These are phyloP conservation scores for Marisa cornuarietis DNA, from an alignment of 1,140 invertebrate genomes.

Conservation along the genomic window DNA sequence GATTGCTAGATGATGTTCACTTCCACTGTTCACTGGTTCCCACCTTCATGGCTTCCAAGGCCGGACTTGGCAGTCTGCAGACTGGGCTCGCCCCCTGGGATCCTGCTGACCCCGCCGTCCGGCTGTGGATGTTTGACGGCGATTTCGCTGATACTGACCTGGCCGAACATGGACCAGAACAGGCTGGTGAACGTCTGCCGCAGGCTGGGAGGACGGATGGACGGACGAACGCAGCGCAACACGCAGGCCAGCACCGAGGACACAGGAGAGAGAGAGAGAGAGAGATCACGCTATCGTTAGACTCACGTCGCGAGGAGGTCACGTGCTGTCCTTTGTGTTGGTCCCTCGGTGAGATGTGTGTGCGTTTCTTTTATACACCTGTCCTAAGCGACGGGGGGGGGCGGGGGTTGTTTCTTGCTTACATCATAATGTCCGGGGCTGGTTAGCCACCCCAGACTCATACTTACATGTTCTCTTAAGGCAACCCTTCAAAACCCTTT, in stretches of 20 bases:
- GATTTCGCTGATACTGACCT: slow-evolving; percentile 75
- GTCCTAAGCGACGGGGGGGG: too few relatives aligned
- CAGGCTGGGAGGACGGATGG: slow-evolving; percentile 70
- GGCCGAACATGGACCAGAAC: slow-evolving; percentile 81
- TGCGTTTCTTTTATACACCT: too few relatives aligned
- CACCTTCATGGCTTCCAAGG: slow-evolving; percentile 18
- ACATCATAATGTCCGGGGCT: too few relatives aligned
- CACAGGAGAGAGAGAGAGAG: background rate
- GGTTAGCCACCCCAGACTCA: too few relatives aligned
- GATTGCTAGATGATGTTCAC: background rate
- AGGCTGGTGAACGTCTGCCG: slow-evolving; percentile 74
- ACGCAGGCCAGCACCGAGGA: slow-evolving; percentile 4
- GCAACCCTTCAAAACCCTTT: too few relatives aligned
- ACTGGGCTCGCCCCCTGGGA: background rate
- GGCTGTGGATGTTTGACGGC: slow-evolving; percentile 67
- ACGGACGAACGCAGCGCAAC: background rate
- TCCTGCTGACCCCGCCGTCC: slow-evolving; percentile 43
- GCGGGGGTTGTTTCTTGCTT: too few relatives aligned
- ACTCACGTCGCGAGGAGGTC: too few relatives aligned
- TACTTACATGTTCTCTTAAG: too few relatives aligned
- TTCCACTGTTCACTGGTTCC: background rate
- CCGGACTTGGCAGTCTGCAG: background rate
- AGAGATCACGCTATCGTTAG: too few relatives aligned
- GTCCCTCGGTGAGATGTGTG: too few relatives aligned
- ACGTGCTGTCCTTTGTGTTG: too few relatives aligned